Evolutionary conservation across 2,113 vertebrate species (phyloP), one percentile per base, ranked within the genome.

Genomic region (Laticauda colubrina): DNA sequence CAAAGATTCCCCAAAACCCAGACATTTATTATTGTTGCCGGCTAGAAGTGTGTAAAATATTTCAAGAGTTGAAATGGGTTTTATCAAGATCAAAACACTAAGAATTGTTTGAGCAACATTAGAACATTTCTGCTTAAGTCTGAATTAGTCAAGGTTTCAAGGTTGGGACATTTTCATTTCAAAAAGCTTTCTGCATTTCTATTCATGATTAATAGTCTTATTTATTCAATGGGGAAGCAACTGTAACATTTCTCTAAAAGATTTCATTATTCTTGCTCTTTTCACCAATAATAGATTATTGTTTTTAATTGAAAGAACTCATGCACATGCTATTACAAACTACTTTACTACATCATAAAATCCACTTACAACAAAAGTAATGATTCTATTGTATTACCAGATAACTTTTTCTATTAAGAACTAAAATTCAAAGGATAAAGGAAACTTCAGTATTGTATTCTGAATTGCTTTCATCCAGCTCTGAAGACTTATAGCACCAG

Each of bases 401-500:
- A 69, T 53, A 64, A 53, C 24, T 92, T 85, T 81, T 6, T 34
- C 20, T 20, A 1, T 39, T 57, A 89, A 92, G 57, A 90, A 56
- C 89, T 8, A 90, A 10, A 69, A 64, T 86, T 89, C 9, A 90
- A 57, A 48, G 5, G 12, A 48, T n/a, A 90, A 39, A 61, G 26
- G 69, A 56, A 81, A 29, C 34, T 81, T 81, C 75, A 21, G 18
- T 89, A 43, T 14, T 24, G 39, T 39, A 87, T 21, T 93, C 21
- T 51, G 55, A 54, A 8, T 53, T 29, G 64, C 93, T 5, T 11
- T 43, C 23, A 39, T 29, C 57, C 23, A 21, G 29, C 23, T 9
- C 11, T 61, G 1, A 0, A 12, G 0, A 23, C 0, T 0, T 55
- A 53, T 0, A 0, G 48, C 29, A 14, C 24, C 4, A 59, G 90